Evolutionary conservation across 2,888 invertebrate genomes (phyloP), one percentile per base, ranked within the genome.

Genomic region (Phania funesta): DNA sequence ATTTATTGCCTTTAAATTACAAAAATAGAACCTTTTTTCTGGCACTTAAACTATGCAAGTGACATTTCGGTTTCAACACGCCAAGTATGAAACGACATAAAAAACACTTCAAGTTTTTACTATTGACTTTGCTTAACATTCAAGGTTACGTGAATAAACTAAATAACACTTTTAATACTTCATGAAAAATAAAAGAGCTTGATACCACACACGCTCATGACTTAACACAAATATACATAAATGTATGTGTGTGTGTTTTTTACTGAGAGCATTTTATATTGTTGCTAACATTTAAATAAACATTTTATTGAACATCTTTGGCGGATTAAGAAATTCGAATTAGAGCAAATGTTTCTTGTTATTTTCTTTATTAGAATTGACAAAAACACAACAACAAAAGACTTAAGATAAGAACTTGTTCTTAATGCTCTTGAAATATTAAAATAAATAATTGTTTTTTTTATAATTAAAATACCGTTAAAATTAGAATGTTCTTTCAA

Each of bases 81-180:
- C 26, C 24, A 64, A 70, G 5, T 48, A 13, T 56, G 22, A 7
- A 50, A 64, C 24, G 32, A 20, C 20, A 29, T 32, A 64, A 50
- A 56, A 56, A 48, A 13, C 3, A 16, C 1, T 29, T 29, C 26
- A 32, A 48, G 16, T 41, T 60, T 50, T 54, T 73, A 64, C 24
- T 75, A 76, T 67, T 81, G 81, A 81, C 81, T 81, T 81, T 81
- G 81, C 58, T 54, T 24, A 44, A 48, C 9, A 54, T 71, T 71
- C 76, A 80, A 81, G 81, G 81, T 81, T 56, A 38, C 9, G 32
- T 41, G 13, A 48, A 29, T n/a, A 62, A 56, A 24, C 0, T 26
- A 44, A 60, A 44, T 38, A 46, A 13, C 48, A 26, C 32, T 52
- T 67, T 16, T 13, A 44, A 60, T 60, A 24, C 11, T 3, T 44